phyloP scores from a whole-genome alignment of 2,888 invertebrate species.

The Tenthredo mesomela region DNA sequence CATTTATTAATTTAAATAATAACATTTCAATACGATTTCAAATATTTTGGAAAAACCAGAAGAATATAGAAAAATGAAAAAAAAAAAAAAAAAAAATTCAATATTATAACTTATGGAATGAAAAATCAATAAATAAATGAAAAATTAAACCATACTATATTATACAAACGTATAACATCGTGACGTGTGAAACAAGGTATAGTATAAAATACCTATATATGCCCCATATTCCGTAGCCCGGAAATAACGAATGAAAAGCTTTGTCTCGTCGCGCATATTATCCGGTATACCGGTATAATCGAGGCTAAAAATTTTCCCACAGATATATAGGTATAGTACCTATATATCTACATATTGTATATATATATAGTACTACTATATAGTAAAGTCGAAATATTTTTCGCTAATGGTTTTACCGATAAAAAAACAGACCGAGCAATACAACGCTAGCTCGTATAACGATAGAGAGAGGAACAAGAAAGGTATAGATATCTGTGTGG shows the following conservation, averaged over 20 bases:
- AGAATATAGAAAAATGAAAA: background rate
- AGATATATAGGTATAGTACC: background rate
- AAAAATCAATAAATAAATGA: background rate
- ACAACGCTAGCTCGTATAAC: background rate
- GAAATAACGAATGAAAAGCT: slow-evolving; percentile 11
- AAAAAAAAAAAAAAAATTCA: background rate
- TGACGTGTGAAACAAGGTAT: background rate
- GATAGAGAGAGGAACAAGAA: background rate
- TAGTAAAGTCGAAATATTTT: background rate
- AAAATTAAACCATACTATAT: background rate
- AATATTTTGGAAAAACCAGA: background rate
- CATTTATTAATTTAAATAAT: background rate
- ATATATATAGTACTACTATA: background rate
- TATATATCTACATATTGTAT: background rate
- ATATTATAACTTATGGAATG: background rate
- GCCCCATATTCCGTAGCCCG: background rate
- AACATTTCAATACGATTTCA: background rate
- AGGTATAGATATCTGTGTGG: background rate
- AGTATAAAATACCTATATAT: no score
- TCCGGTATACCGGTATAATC: background rate
- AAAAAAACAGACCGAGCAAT: background rate
- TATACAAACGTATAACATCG: background rate
- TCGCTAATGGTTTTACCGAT: slow-evolving; percentile 23
- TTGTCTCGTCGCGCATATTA: background rate
- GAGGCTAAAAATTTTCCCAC: background rate